Conservation (phyloP, 2,113 vertebrate species). For the Hemibagrus wyckioides region DNA sequence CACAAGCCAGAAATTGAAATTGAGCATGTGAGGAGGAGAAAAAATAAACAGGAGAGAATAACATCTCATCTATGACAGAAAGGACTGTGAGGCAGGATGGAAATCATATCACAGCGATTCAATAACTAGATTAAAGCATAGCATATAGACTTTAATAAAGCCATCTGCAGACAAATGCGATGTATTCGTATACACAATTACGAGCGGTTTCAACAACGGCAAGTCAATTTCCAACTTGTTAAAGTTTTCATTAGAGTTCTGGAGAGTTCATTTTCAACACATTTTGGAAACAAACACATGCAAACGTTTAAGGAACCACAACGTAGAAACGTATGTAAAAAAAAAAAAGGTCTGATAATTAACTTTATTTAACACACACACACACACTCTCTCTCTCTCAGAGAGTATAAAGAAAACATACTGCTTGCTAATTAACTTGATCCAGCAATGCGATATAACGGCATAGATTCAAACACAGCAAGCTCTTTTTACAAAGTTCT, state of each 20-base stretch:
- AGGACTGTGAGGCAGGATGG: background rate
- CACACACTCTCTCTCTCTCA: background rate
- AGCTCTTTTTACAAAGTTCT: constrained; percentile 13
- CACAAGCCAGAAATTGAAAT: constrained; percentile 18
- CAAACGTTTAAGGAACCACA: background rate
- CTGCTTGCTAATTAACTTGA: constrained; percentile 31
- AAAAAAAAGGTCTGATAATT: background rate
- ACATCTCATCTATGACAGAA: constrained; percentile 21
- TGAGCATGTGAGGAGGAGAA: background rate
- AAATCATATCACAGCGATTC: constrained; percentile 13
- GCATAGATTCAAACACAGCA: background rate
- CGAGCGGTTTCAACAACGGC: background rate
- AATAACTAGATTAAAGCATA: constrained; percentile 19
- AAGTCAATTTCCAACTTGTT: background rate
- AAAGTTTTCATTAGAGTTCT: constrained; percentile 2
- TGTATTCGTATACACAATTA: constrained; percentile 10
- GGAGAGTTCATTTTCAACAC: background rate
- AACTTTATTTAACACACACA: background rate
- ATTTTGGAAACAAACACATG: background rate
- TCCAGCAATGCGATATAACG: constrained; percentile 11
- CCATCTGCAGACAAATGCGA: background rate
- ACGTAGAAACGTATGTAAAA: background rate
- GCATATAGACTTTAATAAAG: constrained; percentile 20
- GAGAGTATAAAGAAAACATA: background rate
- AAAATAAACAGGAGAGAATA: background rate